A percentile compares a stretch with the other conserved stretches of the same genome.
phyloP scores from a whole-genome alignment of 2,797 vertebrate species.

The Pygocentrus nattereri region DNA sequence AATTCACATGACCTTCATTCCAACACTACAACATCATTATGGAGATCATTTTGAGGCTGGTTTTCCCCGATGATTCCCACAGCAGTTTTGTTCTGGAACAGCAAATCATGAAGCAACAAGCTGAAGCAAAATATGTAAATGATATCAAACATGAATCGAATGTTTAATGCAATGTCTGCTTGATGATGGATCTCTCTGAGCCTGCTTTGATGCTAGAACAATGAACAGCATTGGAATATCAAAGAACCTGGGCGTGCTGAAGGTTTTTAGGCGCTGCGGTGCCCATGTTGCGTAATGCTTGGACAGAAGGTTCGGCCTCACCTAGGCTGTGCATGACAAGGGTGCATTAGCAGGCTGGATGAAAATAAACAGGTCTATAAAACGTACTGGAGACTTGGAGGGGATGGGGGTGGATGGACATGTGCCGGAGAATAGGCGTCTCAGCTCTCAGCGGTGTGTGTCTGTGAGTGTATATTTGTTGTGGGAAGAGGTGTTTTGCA shows the following conservation, averaged over 20 bases:
- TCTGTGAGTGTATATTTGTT: conserved; percentile 28
- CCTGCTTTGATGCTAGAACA: neutral
- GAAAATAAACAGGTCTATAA: conserved; percentile 72
- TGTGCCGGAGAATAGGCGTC: conserved; percentile 6
- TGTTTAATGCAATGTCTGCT: conserved; percentile 26
- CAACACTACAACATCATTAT: neutral
- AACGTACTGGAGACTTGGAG: conserved; percentile 55
- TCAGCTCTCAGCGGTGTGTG: conserved; percentile 7
- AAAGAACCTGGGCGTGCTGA: conserved; percentile 2
- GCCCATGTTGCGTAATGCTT: conserved; percentile 45
- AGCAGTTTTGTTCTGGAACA: neutral
- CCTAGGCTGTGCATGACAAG: conserved; percentile 64
- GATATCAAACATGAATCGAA: conserved; percentile 28
- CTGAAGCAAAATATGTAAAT: conserved; percentile 7
- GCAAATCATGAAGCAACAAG: conserved; percentile 13
- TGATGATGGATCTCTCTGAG: conserved; percentile 23
- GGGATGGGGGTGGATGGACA: conserved; percentile 16
- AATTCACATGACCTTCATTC: too few species aligned
- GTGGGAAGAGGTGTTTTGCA: conserved; percentile 37
- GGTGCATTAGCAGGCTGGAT: conserved; percentile 65
- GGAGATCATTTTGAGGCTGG: neutral
- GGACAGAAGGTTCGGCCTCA: conserved; percentile 62
- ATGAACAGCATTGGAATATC: conserved; percentile 1
- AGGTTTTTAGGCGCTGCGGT: neutral
- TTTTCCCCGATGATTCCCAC: neutral